Evolutionary conservation across 2,797 vertebrate genomes (phyloP).

Genomic region (Galaxias olidus): DNA sequence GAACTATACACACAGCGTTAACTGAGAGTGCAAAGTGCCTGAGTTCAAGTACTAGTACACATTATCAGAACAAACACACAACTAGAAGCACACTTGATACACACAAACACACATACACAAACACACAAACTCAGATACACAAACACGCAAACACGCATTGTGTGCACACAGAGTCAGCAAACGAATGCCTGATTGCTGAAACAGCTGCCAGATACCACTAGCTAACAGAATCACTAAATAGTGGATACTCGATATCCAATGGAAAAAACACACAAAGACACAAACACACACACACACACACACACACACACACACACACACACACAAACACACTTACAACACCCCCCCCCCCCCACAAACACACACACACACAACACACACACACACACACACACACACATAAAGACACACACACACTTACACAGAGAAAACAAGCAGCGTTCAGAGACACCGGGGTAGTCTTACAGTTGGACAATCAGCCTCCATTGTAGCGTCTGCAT

Average conservation of each 20-base stretch:
- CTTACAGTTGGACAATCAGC: constrained; percentile 69
- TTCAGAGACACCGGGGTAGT: constrained; percentile 52
- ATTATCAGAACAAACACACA: no score
- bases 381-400: constrained; percentile 35
- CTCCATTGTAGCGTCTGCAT: constrained; percentile 40
- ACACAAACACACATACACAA: neutral
- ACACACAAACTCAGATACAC: neutral
- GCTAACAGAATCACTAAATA: constrained; percentile 5
- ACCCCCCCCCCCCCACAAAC: no score
- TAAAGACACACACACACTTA: no score
- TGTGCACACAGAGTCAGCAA: neutral
- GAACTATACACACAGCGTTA: no score
- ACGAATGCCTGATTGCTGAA: no score
- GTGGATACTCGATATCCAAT: constrained; percentile 51
- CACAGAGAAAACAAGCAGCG: constrained; percentile 64
- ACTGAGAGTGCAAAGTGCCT: no score
- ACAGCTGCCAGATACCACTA: no score
- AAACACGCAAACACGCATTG: neutral
- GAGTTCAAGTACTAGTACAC: no score
- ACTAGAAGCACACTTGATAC: no score
- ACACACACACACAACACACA: constrained; percentile 48
- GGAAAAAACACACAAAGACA: constrained; percentile 44
- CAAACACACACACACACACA: constrained; percentile 45
- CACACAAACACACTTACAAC: no score
- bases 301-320: constrained; percentile 10